Base-by-base conservation (phyloP, 2,797 vertebrate genomes). In the Coregonus ussuriensis region DNA sequence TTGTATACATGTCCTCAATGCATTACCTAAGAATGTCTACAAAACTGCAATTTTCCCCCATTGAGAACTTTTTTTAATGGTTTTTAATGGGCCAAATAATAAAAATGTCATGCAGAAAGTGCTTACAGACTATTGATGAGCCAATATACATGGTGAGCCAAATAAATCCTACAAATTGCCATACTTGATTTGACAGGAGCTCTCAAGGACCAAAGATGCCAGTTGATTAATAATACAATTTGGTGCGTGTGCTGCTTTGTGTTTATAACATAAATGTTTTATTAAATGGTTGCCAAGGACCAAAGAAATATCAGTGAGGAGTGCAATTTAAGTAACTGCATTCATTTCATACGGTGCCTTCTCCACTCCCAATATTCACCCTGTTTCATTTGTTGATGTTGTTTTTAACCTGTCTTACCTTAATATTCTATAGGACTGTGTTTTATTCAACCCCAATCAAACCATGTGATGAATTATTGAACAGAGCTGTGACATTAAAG, bases 301-400 rank as follows among this genome's bases (percentile, higher is more conserved):
- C 85, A 90, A 90, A 16, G 0, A 89, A 83, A 76, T 78, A 85
- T 16, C 85, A 87, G 82, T 76, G 70, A 81, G 82, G 73, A 81
- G 87, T 93, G 89, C 90, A 92, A 90, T 91, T 89, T 72, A 67
- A 21, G 18, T 74, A 77, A 75, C 75, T 63, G 72, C 75, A 78
- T 70, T 76, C 3, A 18, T 86, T 54, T 83, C 84, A 65, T 18
- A 69, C 35, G 74, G 74, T 21, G 53, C 74, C 76, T 76, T 35
- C 77, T 68, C 68, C 56, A 72, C 82, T 77, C 79, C 62, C 51
- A 31, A n/a, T 33, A 69, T n/a, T 35, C 6, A 35, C 5, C 41
- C 35, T 7, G 11, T 35, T 78, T 68, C 77, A 3, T n/a, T 52
- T 1, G 76, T 47, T 67, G 63, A 37, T 6, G 6, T 29, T 51